Conservation (phyloP, 2,888 invertebrate genomes). For the Halictus ligatus region DNA sequence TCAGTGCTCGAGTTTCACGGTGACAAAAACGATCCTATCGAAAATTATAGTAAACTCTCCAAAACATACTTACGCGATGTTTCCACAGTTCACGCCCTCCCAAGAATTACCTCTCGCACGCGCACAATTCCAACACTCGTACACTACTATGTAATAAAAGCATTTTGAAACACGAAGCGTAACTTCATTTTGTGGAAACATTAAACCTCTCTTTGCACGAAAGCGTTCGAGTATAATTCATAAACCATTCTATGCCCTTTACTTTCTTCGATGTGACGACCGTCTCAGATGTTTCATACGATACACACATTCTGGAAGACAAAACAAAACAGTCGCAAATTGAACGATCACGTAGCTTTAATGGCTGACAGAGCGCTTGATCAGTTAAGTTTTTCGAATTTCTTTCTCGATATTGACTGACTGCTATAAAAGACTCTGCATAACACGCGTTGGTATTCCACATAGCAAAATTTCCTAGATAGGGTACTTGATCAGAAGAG, state of each 20-base stretch:
- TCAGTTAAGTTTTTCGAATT: constrained; percentile 45
- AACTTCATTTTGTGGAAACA: constrained; percentile 4
- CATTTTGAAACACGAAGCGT: not conserved
- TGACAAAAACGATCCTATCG: not conserved
- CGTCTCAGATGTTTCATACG: constrained; percentile 17
- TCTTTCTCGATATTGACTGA: constrained; percentile 75
- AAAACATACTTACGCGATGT: not conserved
- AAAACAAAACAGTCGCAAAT: constrained; percentile 8
- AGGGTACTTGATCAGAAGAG: constrained; percentile 16
- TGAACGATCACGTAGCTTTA: constrained; percentile 36
- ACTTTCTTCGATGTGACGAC: constrained; percentile 15
- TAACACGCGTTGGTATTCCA: constrained; percentile 71
- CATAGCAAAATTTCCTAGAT: constrained; percentile 61
- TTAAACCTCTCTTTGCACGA: constrained; percentile 2
- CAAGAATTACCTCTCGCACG: not conserved
- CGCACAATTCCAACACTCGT: not conserved
- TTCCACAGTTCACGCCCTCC: not conserved
- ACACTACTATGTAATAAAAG: constrained; percentile 7
- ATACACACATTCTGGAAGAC: constrained; percentile 9
- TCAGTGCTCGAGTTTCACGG: not conserved
- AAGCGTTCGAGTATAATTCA: constrained; percentile 2
- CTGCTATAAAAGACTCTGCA: constrained; percentile 80
- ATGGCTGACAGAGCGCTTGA: constrained; percentile 56
- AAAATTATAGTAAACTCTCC: not conserved
- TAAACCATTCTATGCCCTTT: constrained; percentile 9